Conservation (phyloP, 2,888 invertebrate genomes). For the Rhingia rostrata region DNA sequence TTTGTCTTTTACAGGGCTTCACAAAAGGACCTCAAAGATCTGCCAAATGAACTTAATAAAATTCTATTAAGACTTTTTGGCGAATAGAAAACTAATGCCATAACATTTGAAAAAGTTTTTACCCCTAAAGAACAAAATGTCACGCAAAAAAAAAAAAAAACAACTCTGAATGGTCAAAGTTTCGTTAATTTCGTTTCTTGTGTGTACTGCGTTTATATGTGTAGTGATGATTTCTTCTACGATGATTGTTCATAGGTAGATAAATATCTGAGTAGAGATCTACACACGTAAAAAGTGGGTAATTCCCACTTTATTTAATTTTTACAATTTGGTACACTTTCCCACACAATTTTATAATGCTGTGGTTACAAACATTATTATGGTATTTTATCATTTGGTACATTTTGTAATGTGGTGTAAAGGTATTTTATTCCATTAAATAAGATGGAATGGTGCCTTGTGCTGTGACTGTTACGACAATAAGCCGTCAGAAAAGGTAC, state of each 20-base stretch:
- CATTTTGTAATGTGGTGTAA: too few species aligned
- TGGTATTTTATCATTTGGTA: too few species aligned
- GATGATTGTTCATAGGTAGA: constrained; percentile 42
- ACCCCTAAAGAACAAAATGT: constrained; percentile 27
- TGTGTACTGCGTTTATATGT: background rate
- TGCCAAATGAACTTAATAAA: constrained; percentile 67
- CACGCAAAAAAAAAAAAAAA: constrained; percentile 26
- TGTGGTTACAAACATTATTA: too few species aligned
- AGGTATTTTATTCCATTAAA: too few species aligned
- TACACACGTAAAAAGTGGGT: too few species aligned
- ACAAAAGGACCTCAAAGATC: constrained; percentile 61
- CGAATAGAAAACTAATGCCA: constrained; percentile 66
- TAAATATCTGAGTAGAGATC: background rate
- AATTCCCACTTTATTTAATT: too few species aligned
- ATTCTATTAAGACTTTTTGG: constrained; percentile 63
- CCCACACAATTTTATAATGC: too few species aligned
- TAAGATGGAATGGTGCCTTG: too few species aligned
- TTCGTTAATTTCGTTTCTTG: constrained; percentile 57
- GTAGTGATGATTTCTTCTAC: constrained; percentile 12
- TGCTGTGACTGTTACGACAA: too few species aligned
- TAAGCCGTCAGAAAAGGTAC: too few species aligned
- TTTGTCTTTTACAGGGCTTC: constrained; percentile 57
- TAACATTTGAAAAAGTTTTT: constrained; percentile 69
- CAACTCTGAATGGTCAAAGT: constrained; percentile 66
- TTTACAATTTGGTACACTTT: too few species aligned